A percentile compares a stretch with the other conserved stretches of the same genome.
Conservation (phyloP, 2,797 vertebrate species). For the Onychomys torridus region DNA sequence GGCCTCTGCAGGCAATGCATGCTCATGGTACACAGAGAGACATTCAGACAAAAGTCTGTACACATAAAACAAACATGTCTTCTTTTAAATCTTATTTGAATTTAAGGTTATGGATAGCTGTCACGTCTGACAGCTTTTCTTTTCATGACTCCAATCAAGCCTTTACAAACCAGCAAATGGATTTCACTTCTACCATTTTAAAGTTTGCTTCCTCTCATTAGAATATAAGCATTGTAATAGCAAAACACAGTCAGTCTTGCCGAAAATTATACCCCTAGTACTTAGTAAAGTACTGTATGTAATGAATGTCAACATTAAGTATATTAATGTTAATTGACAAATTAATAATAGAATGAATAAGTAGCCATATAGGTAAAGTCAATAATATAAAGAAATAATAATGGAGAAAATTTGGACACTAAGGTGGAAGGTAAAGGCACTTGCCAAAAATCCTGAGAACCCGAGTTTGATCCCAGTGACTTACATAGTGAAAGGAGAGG, state of each 20-base stretch:
- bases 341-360: background rate
- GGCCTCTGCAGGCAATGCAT: background rate
- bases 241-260: background rate
- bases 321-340: background rate
- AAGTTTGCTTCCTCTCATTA: background rate
- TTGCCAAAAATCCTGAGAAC: background rate
- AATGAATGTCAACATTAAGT: background rate
- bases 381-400: background rate
- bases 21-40: background rate
- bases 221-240: background rate
- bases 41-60: background rate
- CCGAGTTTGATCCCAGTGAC: background rate
- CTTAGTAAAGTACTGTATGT: background rate
- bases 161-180: background rate
- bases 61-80: background rate
- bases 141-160: background rate
- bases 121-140: background rate
- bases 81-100: background rate
- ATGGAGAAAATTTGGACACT: background rate
- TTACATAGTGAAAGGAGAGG: background rate
- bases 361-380: background rate
- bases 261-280: background rate
- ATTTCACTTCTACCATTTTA: background rate
- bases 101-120: background rate
- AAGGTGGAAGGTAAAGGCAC: background rate